These are phyloP conservation scores for Drosophila acutilabella DNA, from an alignment of 2,888 invertebrate species.

Conservation along the genomic window DNA sequence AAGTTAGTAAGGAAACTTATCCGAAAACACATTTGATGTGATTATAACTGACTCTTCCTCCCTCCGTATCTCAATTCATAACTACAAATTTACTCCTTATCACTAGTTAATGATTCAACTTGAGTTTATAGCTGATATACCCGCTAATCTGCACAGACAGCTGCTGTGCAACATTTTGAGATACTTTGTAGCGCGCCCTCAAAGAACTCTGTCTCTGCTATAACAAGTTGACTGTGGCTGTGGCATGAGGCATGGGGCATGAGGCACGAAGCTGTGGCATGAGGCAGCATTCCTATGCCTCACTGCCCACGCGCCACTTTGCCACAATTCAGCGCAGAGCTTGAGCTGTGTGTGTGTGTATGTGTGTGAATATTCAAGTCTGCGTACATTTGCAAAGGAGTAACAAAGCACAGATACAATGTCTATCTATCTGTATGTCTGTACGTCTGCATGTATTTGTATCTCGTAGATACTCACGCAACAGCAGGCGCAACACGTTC, in stretches of 20 bases:
- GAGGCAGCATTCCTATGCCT: slow-evolving; percentile 53
- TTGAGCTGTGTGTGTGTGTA: slow-evolving; percentile 8
- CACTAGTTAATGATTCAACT: not conserved
- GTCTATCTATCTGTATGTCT: slow-evolving; percentile 2
- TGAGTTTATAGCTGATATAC: slow-evolving; percentile 10
- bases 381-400: no score
- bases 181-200: slow-evolving; percentile 35
- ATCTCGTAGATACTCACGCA: slow-evolving; percentile 39
- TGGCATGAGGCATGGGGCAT: no score
- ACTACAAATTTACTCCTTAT: no score
- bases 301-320: slow-evolving; percentile 63
- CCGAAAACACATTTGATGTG: no score
- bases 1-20: no score
- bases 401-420: slow-evolving; percentile 22
- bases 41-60: no score
- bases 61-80: no score
- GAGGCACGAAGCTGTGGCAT: slow-evolving; percentile 9
- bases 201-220: slow-evolving; percentile 8
- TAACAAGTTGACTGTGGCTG: slow-evolving; percentile 14
- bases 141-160: slow-evolving; percentile 4
- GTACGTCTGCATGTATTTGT: slow-evolving; percentile 19
- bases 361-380: slow-evolving; percentile 13
- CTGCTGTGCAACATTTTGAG: slow-evolving; percentile 43
- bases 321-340: slow-evolving; percentile 25
- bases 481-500: slow-evolving; percentile 72